Conservation (phyloP, 2,113 vertebrate genomes). For the Aegithalos caudatus region DNA sequence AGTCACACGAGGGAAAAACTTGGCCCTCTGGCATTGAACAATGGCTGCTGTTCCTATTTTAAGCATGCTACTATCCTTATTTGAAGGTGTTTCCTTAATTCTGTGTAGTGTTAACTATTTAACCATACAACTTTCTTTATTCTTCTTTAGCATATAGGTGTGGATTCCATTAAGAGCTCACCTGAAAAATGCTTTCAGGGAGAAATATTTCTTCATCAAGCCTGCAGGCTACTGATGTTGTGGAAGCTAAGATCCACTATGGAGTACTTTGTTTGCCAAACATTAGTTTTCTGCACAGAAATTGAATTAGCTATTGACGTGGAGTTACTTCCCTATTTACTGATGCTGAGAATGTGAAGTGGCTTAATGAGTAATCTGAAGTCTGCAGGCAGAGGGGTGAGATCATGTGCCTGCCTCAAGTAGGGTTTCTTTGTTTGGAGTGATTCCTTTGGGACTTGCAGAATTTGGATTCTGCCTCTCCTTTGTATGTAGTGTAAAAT, state of each 20-base stretch:
- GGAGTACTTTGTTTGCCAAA: slow-evolving; percentile 2
- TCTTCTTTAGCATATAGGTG: not conserved
- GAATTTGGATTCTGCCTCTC: not conserved
- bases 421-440: slow-evolving; percentile 22
- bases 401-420: not conserved
- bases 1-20: not conserved
- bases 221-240: not conserved
- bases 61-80: not conserved
- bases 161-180: not conserved
- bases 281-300: not conserved
- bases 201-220: not conserved
- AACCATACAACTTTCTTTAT: not conserved
- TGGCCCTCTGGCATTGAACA: not conserved
- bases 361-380: slow-evolving; percentile 34
- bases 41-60: not conserved
- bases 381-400: not conserved
- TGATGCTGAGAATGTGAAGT: not conserved
- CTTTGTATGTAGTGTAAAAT: not conserved
- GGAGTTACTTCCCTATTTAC: slow-evolving; percentile 28
- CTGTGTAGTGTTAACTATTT: not conserved
- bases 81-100: slow-evolving; percentile 1
- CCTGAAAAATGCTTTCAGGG: not conserved
- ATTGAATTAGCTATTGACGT: not conserved
- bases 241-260: not conserved
- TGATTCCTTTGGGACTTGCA: not conserved